These are phyloP conservation scores for Buphagus erythrorhynchus DNA, from an alignment of 2,797 vertebrate species.

Conservation along the genomic window DNA sequence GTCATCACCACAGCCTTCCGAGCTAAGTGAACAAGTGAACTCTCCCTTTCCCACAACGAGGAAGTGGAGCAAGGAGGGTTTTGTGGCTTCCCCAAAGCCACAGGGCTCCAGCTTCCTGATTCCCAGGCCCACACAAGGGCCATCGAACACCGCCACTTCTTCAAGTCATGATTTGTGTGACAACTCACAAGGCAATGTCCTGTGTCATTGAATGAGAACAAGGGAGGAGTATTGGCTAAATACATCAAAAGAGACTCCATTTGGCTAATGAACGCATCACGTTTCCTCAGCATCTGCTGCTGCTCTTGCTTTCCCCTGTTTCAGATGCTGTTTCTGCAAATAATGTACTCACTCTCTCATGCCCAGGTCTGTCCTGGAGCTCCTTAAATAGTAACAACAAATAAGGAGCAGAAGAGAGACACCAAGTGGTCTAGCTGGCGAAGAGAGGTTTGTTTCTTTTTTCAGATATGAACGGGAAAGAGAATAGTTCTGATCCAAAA, in stretches of 20 bases:
- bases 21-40: background rate
- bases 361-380: background rate
- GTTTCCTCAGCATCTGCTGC: background rate
- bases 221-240: background rate
- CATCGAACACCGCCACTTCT: background rate
- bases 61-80: background rate
- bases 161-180: background rate
- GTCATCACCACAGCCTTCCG: fast-evolving
- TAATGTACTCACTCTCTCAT: background rate
- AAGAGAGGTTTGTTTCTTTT: background rate
- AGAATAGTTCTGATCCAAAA: background rate
- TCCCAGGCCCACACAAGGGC: background rate
- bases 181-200: background rate
- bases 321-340: background rate
- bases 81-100: background rate
- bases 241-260: background rate
- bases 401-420: conserved; percentile 4
- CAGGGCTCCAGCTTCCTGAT: background rate
- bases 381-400: background rate
- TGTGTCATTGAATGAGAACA: background rate
- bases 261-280: background rate
- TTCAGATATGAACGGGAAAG: fast-evolving
- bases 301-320: background rate
- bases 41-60: background rate
- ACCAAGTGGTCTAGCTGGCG: background rate